Evolutionary conservation across 2,797 vertebrate genomes (phyloP).

Genomic region (Pelobates cultripes): DNA sequence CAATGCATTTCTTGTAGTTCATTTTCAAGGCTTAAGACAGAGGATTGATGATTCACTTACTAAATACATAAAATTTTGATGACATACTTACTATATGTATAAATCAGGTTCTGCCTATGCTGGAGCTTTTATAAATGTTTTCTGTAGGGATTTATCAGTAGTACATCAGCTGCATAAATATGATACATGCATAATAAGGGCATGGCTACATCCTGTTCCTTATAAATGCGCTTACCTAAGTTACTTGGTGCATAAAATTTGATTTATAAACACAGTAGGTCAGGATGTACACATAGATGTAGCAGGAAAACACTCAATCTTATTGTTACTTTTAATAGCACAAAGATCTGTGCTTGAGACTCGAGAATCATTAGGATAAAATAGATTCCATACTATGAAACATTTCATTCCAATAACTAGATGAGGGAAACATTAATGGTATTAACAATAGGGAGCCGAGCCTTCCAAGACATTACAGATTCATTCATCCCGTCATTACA

Average conservation of each 20-base stretch:
- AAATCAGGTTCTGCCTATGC: slow-evolving; percentile 33
- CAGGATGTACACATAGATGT: background rate
- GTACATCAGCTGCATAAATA: slow-evolving; percentile 35
- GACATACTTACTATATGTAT: slow-evolving; percentile 47
- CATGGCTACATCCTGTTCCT: background rate
- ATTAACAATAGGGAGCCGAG: slow-evolving; percentile 3
- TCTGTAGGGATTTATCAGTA: slow-evolving; percentile 37
- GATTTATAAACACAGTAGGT: slow-evolving; percentile 28
- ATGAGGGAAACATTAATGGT: slow-evolving; percentile 16
- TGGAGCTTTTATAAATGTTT: slow-evolving; percentile 31
- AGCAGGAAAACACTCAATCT: slow-evolving; percentile 20
- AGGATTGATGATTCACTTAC: slow-evolving; percentile 53
- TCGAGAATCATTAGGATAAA: background rate
- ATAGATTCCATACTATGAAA: slow-evolving; percentile 5
- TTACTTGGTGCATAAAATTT: slow-evolving; percentile 23
- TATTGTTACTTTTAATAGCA: slow-evolving; percentile 26
- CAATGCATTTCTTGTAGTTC: slow-evolving; percentile 22
- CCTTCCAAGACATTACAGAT: background rate
- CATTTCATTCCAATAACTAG: slow-evolving; percentile 27
- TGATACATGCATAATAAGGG: slow-evolving; percentile 33
- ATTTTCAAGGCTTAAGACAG: background rate
- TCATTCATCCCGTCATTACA: background rate
- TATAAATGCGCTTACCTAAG: slow-evolving; percentile 17
- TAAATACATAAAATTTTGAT: slow-evolving; percentile 49
- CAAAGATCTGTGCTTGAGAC: slow-evolving; percentile 18